These are phyloP conservation scores for Catamblyrhynchus diadema DNA, from an alignment of 2,797 vertebrate species.

Conservation along the genomic window DNA sequence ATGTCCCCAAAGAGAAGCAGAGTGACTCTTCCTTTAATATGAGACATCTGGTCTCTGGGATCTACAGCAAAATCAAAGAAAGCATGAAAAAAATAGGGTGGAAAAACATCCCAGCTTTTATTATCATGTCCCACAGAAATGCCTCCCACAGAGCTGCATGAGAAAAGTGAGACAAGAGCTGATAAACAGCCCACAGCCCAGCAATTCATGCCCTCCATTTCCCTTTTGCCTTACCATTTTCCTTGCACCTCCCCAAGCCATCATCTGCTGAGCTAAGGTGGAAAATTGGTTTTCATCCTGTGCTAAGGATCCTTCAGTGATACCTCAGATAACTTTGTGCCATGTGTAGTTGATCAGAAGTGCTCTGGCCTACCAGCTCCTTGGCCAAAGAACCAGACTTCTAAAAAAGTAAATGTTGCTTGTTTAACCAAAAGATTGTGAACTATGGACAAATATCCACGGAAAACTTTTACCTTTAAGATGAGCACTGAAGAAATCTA, in stretches of 20 bases:
- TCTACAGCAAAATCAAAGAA: slow-evolving; percentile 33
- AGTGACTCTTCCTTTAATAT: slow-evolving; percentile 27
- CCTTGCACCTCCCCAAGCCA: not conserved
- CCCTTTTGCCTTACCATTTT: not conserved
- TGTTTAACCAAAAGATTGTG: not conserved
- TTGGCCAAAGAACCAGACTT: not conserved
- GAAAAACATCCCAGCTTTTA: slow-evolving; percentile 12
- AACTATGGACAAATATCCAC: not conserved
- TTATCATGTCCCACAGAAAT: not conserved
- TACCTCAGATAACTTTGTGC: not conserved
- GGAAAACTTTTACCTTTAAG: not conserved
- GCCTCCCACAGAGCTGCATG: not conserved
- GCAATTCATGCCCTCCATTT: not conserved
- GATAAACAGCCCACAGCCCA: not conserved
- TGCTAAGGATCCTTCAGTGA: not conserved
- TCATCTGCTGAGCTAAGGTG: not conserved
- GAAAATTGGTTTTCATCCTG: not conserved
- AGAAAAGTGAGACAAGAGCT: not conserved
- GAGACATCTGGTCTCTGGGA: slow-evolving; percentile 29
- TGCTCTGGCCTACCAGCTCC: not conserved
- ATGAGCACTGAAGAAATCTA: not conserved
- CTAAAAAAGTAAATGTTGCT: not conserved
- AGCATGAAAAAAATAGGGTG: not conserved
- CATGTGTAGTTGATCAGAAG: not conserved
- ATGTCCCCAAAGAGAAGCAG: not conserved